Evolutionary conservation across 2,797 vertebrate species (phyloP).

Genomic region (Garrulus glandarius): DNA sequence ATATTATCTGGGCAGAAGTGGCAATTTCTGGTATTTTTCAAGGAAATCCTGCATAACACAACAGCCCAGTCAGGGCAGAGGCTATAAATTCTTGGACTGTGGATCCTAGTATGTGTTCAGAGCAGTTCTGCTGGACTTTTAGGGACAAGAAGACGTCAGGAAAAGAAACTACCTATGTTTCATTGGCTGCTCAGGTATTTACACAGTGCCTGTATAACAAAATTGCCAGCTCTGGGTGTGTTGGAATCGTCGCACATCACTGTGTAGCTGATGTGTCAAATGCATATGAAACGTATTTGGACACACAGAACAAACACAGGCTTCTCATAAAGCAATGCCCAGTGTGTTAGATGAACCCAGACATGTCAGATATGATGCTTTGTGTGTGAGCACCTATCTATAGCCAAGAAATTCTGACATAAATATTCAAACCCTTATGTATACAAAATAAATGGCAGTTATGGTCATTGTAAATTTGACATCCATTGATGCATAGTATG

Average conservation of each 20-base stretch:
- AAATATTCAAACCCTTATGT: background rate
- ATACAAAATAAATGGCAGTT: background rate
- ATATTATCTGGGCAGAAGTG: background rate
- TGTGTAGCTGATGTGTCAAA: background rate
- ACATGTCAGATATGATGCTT: background rate
- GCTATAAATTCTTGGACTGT: background rate
- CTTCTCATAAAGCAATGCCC: background rate
- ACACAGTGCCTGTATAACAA: background rate
- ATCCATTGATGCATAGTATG: background rate
- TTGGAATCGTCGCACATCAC: background rate
- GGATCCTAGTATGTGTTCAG: fast-evolving
- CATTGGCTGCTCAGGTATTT: background rate
- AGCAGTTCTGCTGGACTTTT: background rate
- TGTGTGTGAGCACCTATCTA: background rate
- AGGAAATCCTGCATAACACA: background rate
- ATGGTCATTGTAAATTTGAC: background rate
- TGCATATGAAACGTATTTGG: background rate
- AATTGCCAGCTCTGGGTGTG: background rate
- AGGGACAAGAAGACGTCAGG: background rate
- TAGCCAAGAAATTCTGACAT: background rate
- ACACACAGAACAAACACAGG: background rate
- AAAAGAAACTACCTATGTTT: background rate
- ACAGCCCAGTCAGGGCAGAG: background rate
- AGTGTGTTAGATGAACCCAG: background rate
- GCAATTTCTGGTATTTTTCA: background rate